A percentile compares a stretch with the other conserved stretches of the same genome.
phyloP scores from a whole-genome alignment of 2,113 vertebrate genomes.

The Strix uralensis region DNA sequence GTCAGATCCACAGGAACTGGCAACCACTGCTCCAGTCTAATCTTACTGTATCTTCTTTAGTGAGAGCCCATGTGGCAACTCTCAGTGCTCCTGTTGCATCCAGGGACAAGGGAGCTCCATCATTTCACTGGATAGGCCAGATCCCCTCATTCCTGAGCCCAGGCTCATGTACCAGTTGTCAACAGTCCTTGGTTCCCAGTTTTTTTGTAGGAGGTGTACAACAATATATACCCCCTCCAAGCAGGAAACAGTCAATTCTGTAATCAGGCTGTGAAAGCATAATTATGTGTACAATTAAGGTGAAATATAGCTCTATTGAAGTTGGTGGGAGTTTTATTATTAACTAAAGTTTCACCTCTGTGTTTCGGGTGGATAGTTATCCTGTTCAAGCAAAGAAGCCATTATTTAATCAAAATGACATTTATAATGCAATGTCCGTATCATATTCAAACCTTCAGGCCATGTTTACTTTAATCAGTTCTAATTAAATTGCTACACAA shows the following conservation, averaged over 20 bases:
- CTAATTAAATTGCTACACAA: constrained; percentile 18
- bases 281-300: constrained; percentile 37
- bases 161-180: background rate
- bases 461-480: constrained; percentile 21
- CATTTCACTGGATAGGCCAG: background rate
- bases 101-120: background rate
- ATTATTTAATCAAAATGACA: constrained; percentile 17
- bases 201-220: background rate
- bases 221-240: background rate
- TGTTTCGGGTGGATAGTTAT: background rate
- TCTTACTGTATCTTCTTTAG: background rate
- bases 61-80: background rate
- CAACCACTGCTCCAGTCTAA: background rate
- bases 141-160: background rate
- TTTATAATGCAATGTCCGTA: background rate
- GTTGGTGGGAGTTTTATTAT: constrained; percentile 26
- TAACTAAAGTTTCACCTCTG: constrained; percentile 23
- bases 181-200: background rate
- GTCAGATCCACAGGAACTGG: background rate
- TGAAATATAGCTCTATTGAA: constrained; percentile 59
- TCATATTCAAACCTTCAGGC: background rate
- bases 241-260: background rate
- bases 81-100: background rate
- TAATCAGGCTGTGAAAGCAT: background rate
- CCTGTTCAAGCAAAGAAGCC: constrained; percentile 5